Evolutionary conservation across 2,113 vertebrate species (phyloP), one percentile per base, ranked within the genome.

Genomic region (Saimiri boliviensis): DNA sequence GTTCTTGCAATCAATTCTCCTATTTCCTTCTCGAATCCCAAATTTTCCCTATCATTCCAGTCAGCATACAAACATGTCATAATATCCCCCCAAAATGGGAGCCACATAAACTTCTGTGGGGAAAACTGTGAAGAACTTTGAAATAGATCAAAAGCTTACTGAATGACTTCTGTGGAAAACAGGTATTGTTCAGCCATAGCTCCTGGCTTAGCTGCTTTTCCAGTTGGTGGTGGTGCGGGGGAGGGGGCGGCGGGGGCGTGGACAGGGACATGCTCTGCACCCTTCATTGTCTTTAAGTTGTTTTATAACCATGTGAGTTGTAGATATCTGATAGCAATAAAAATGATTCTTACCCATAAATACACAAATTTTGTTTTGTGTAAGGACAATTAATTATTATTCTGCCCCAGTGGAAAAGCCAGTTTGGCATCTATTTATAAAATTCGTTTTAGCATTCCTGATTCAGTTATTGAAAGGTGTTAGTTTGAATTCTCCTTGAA

Each of bases 181-280:
- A 89, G 12, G 37, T 11, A 52, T 42, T 71, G 47, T 66, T n/a
- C 32, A 90, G 71, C 63, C 27, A 8, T 6, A 80, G 1, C 45
- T 35, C 52, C 81, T 13, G 40, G 3, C 49, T 93, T 52, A 66
- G 73, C 35, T 17, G 37, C 1, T 74, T 81, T 52, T 40, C 71
- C 49, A 49, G 13, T 13, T 49, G 49, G 49, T 6, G 42, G n/a
- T n/a, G n/a, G n/a, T n/a, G n/a, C 5, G 42, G 49, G 13, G 49
- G 13, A 1, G 13, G 25, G 14, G 8, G 37, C 19, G 25, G 14
- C 3, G 1, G 25, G 58, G 58, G 7, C 5, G 21, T 27, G 25
- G 25, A 10, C 3, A 0, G 25, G 58, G 58, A 19, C 5, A 30
- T 27, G 25, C 27, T 92, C 21, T 20, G 17, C 3, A 19, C 5